Evolutionary conservation across 2,888 invertebrate species (phyloP).

Genomic region (Erebia palarica): DNA sequence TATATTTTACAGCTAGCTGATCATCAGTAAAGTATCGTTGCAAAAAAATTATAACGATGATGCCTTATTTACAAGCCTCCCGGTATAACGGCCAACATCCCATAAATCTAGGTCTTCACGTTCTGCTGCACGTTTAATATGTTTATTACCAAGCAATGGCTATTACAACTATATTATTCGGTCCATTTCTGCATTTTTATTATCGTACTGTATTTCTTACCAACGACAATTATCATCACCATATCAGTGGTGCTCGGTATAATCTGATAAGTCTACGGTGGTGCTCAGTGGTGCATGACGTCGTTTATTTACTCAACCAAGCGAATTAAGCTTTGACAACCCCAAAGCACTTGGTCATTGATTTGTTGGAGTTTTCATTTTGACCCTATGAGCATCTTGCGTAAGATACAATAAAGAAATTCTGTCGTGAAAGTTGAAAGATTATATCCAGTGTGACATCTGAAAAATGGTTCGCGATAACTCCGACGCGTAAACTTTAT

Average conservation of each 20-base stretch:
- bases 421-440: background rate
- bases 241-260: too few relatives aligned
- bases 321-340: background rate
- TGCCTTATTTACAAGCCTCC: constrained; percentile 23
- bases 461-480: background rate
- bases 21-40: constrained; percentile 14
- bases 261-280: background rate
- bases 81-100: constrained; percentile 30
- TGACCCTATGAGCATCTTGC: background rate
- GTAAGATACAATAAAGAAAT: background rate
- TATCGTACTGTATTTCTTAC: background rate
- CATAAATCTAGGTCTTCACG: constrained; percentile 33
- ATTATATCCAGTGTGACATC: background rate
- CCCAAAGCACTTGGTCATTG: background rate
- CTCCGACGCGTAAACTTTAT: background rate
- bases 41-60: constrained; percentile 37
- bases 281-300: background rate
- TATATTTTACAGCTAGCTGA: too few relatives aligned
- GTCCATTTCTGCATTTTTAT: background rate
- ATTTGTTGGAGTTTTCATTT: background rate
- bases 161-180: too few relatives aligned
- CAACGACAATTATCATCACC: too few relatives aligned
- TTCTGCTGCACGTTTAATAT: constrained; percentile 17
- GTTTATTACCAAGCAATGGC: background rate
- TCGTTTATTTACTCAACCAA: background rate